Base-by-base conservation (phyloP, 1,140 invertebrate genomes). In the Pteromalus puparum region DNA sequence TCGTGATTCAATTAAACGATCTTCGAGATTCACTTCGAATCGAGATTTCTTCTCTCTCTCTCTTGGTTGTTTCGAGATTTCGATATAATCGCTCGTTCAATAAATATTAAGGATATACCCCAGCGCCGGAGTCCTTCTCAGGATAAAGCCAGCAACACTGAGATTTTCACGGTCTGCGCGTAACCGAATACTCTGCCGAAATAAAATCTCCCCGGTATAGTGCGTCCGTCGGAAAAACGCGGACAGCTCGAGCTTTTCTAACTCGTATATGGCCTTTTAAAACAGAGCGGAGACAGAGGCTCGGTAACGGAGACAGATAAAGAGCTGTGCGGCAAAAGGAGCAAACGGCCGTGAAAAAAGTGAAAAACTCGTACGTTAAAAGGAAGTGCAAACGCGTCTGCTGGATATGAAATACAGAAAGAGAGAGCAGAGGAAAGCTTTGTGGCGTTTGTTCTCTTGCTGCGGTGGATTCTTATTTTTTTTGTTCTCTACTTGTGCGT, bases 101-200 rank as follows among this genome's bases (percentile, higher is more conserved):
- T n/a, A n/a, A n/a, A n/a, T n/a, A n/a, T n/a, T n/a, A n/a, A n/a
- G n/a, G n/a, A n/a, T n/a, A n/a, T n/a, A n/a, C n/a, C n/a, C n/a
- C n/a, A n/a, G n/a, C n/a, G n/a, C n/a, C n/a, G n/a, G n/a, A n/a
- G n/a, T n/a, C n/a, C n/a, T 34, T 34, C 30, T 34, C 30, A 34
- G 30, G 30, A 34, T 34, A 34, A 2, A 68, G 26, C 10, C 30
- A 21, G 18, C 67, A 2, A 61, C 26, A 65, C 34, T 21, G 53
- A 61, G 6, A 21, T 61, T 61, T 61, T 12, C 10, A 2, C 5
- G 13, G 21, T 4, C 9, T 24, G 70, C 24, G 7, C 24, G 65
- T 70, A 80, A 80, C 65, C 65, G 18, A 80, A 67, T 18, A 72
- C 38, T 72, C 70, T 28, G 38, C 12, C 13, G 67, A 7, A 72